Conservation (phyloP, 2,888 invertebrate species). For the Agrochola macilenta region DNA sequence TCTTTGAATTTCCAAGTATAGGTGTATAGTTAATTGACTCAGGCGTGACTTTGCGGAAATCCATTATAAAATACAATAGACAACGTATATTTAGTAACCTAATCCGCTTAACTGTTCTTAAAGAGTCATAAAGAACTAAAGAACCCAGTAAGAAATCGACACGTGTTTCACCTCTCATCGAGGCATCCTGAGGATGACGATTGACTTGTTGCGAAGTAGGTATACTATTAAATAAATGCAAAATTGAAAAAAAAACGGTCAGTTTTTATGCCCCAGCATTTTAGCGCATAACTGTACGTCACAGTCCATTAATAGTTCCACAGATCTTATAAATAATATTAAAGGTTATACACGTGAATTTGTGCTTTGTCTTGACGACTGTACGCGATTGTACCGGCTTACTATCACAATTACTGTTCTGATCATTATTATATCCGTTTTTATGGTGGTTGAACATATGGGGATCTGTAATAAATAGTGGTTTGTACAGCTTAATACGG, state of each 20-base stretch:
- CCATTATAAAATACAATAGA: too few relatives aligned
- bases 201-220: too few relatives aligned
- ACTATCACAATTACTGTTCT: constrained; percentile 25
- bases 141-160: too few relatives aligned
- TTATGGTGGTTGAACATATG: constrained; percentile 11
- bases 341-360: constrained; percentile 28
- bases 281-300: constrained; percentile 36
- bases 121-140: too few relatives aligned
- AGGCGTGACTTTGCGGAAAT: too few relatives aligned
- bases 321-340: constrained; percentile 45
- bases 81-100: too few relatives aligned
- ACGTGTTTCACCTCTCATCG: too few relatives aligned
- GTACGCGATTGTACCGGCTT: constrained; percentile 28
- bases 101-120: too few relatives aligned
- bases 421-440: constrained; percentile 45
- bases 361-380: constrained; percentile 24
- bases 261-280: background rate
- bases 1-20: background rate
- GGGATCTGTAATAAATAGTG: background rate
- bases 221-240: background rate
- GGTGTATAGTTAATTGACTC: too few relatives aligned
- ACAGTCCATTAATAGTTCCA: constrained; percentile 40
- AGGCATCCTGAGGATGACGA: too few relatives aligned
- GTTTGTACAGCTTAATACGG: constrained; percentile 1
- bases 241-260: background rate